Evolutionary conservation across 2,797 vertebrate species (phyloP).

Genomic region (Sebastes glaucus): DNA sequence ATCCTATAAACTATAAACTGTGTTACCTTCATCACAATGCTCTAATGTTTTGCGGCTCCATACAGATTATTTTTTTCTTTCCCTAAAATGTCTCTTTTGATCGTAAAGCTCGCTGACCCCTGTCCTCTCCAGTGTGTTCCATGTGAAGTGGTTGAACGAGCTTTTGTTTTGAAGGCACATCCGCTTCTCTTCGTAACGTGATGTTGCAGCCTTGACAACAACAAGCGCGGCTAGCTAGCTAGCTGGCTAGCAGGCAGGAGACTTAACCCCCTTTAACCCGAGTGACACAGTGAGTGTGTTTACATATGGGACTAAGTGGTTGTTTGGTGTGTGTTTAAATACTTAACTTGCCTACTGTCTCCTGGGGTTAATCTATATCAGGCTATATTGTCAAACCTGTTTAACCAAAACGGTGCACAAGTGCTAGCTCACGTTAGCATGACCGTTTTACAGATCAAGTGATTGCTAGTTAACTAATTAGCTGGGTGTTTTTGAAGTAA

Average conservation of each 20-base stretch:
- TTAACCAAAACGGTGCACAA: slow-evolving; percentile 15
- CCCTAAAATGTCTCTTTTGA: too few relatives aligned
- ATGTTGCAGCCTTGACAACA: slow-evolving; percentile 38
- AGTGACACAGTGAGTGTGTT: slow-evolving; percentile 60
- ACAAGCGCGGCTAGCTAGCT: slow-evolving; percentile 46
- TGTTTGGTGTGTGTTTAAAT: not conserved
- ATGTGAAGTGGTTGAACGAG: too few relatives aligned
- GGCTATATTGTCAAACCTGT: not conserved
- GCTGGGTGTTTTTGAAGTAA: not conserved
- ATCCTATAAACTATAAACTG: too few relatives aligned
- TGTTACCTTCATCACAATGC: too few relatives aligned
- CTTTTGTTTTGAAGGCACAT: slow-evolving; percentile 39
- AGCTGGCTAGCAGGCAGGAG: slow-evolving; percentile 41
- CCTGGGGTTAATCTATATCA: not conserved
- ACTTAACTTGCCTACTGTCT: not conserved
- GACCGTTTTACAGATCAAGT: slow-evolving; percentile 23
- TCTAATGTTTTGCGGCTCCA: too few relatives aligned
- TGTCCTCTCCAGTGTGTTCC: too few relatives aligned
- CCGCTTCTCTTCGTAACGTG: not conserved
- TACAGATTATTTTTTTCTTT: too few relatives aligned
- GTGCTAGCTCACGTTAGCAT: not conserved
- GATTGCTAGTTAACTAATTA: slow-evolving; percentile 21
- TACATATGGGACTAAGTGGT: slow-evolving; percentile 25
- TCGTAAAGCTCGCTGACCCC: too few relatives aligned
- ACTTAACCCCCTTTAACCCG: slow-evolving; percentile 55